These are phyloP conservation scores for Phalera bucephala DNA, from an alignment of 2,888 invertebrate genomes.

Conservation along the genomic window DNA sequence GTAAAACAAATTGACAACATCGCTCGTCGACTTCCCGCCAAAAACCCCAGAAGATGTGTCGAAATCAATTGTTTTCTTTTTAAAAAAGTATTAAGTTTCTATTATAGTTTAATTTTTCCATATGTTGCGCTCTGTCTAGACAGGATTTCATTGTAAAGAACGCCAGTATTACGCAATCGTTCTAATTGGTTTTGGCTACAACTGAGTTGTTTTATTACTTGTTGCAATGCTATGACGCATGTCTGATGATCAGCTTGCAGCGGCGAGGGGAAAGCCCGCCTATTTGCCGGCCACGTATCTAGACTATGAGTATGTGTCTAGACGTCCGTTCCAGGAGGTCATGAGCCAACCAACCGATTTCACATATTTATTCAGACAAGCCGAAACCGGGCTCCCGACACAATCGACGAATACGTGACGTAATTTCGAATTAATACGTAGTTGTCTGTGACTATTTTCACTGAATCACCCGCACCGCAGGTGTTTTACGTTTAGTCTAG, in stretches of 20 bases:
- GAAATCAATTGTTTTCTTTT: neutral
- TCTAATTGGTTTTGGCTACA: conserved; percentile 27
- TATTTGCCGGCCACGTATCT: conserved; percentile 64
- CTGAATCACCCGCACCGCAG: conserved; percentile 30
- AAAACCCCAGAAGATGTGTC: too few species aligned
- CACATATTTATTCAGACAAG: conserved; percentile 61
- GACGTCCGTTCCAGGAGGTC: conserved; percentile 76
- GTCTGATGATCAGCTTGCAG: conserved; percentile 42
- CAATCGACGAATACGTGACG: conserved; percentile 58
- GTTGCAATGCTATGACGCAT: conserved; percentile 42
- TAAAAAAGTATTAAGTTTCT: neutral
- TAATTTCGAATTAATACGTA: conserved; percentile 59
- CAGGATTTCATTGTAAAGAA: conserved; percentile 17
- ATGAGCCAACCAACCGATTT: conserved; percentile 64
- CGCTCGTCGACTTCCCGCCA: too few species aligned
- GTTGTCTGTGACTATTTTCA: conserved; percentile 43
- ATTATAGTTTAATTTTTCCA: neutral
- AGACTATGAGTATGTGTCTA: conserved; percentile 77
- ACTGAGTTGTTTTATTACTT: conserved; percentile 30
- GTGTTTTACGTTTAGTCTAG: conserved; percentile 29
- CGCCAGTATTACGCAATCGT: conserved; percentile 25
- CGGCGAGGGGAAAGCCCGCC: conserved; percentile 60
- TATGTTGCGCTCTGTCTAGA: conserved; percentile 13
- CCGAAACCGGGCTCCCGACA: conserved; percentile 49
- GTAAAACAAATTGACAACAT: too few species aligned